Evolutionary conservation across 2,888 invertebrate genomes (phyloP), one percentile per base, ranked within the genome.

Genomic region (Orthosia cruda): DNA sequence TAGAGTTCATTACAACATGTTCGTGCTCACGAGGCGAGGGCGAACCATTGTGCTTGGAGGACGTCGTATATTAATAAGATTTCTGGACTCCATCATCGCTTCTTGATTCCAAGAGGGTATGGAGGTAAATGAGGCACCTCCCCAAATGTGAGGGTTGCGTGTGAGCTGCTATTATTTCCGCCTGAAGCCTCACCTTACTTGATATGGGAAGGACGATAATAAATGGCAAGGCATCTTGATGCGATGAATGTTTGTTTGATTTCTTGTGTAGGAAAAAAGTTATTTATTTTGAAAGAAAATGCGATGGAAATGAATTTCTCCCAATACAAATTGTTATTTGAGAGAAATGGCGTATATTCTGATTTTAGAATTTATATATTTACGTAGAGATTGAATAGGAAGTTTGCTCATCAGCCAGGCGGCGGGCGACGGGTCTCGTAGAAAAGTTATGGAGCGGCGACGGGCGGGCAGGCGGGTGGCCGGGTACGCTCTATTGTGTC

Each of bases 101-200:
- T 90, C 86, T 89, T 89, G 85, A 87, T 91, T 86, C 63, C 73
- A 74, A 79, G 82, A 80, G 77, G 80, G 79, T 84, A 77, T 76
- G 68, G 71, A 78, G 76, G 71, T 74, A 77, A 79, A 69, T 72
- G 83, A 81, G 61, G 71, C 65, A 77, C 80, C 85, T 87, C 64
- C 75, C 75, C 69, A 92, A 94, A 94, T 92, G 93, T 83, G 86
- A 88, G 86, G 88, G 90, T 95, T 92, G 95, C 95, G 94, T 94
- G 95, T 92, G 85, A 84, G 89, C 81, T 83, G 90, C 91, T 89
- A 94, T 94, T 94, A 94, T 92, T 91, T 92, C 93, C 93, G 90
- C 84, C 85, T 86, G 77, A 85, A 89, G 90, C 91, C 92, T 94
- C 93, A 92, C 95, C 94, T 95, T 92, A 92, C 89, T 87, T 86